Evolutionary conservation across 2,797 vertebrate genomes (phyloP).

Genomic region (Ambastaia sidthimunki): DNA sequence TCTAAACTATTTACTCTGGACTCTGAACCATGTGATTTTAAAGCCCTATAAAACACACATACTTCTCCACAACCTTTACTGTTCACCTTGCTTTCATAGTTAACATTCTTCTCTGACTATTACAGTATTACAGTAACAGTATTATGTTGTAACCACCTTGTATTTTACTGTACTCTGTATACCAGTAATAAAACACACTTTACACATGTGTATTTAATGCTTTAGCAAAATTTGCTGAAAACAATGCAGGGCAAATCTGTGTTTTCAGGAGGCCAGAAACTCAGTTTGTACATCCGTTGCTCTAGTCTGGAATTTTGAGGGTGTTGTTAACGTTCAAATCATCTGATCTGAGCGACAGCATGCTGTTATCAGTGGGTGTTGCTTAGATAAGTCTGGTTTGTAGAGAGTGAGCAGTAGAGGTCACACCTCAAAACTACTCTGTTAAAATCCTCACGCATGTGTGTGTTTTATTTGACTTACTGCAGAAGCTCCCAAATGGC

Average conservation of each 20-base stretch:
- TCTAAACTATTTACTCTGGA: constrained; percentile 34
- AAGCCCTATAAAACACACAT: constrained; percentile 31
- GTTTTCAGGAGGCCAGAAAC: neutral
- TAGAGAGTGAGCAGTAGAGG: neutral
- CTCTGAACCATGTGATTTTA: constrained; percentile 42
- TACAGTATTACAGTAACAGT: neutral
- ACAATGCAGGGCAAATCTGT: too few relatives aligned
- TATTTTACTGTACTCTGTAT: neutral
- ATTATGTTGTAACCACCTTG: neutral
- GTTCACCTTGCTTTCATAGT: neutral
- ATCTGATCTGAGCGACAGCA: constrained; percentile 9
- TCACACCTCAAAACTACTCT: constrained; percentile 5
- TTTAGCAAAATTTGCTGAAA: neutral
- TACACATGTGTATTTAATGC: neutral
- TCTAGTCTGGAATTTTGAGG: neutral
- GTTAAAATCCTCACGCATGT: neutral
- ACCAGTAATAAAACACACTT: neutral
- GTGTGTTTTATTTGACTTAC: constrained; percentile 75
- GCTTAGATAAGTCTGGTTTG: constrained; percentile 17
- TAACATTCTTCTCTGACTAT: neutral
- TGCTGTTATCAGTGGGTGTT: neutral
- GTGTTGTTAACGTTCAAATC: neutral
- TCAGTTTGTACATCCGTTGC: neutral
- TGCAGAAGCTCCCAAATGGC: constrained; percentile 79
- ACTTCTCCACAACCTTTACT: neutral